Evolutionary conservation across 2,888 invertebrate genomes (phyloP), one percentile per base, ranked within the genome.

Genomic region (Clostera curtula): DNA sequence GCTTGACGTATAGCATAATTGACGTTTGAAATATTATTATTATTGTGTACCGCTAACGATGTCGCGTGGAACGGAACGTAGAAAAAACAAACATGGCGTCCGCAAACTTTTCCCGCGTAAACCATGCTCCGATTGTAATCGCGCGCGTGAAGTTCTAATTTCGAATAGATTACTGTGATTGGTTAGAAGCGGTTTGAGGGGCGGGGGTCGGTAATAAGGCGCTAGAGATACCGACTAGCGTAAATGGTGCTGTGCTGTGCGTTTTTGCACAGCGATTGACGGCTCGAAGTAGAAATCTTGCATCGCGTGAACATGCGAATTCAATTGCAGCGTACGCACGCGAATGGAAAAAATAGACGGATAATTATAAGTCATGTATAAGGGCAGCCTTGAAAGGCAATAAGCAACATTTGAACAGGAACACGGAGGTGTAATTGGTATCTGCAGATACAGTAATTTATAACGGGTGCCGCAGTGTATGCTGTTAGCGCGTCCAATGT

Each of bases 101-200:
- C 36, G 44, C 31, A n/a, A 32, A 22, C 36, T 38, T 51, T 61
- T 57, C 53, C 58, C 57, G 61, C 56, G 53, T 36, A 49, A 57
- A 57, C 53, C 47, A 40, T 49, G 49, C 37, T 49, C 37, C 50
- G 56, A 58, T 67, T 57, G 58, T 59, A 51, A 60, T 56, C 50
- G 54, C 51, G 55, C 58, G 62, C 57, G 62, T 60, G 58, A 62
- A 65, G 61, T 66, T 70, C 60, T 67, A 68, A 74, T 71, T 70
- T 72, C 58, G 48, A 65, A 63, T 61, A 65, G 61, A 63, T 66
- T 56, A 59, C 58, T 59, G 61, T 68, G 73, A 77, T 76, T 76
- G 77, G 75, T 48, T 37, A 43, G 32, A 42, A 32, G 44, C 36
- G 38, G 42, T 28, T 46, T 34, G 51, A 43, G 57, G 63, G 54